Conservation (phyloP, 2,797 vertebrate genomes). For the Argyrosomus regius region DNA sequence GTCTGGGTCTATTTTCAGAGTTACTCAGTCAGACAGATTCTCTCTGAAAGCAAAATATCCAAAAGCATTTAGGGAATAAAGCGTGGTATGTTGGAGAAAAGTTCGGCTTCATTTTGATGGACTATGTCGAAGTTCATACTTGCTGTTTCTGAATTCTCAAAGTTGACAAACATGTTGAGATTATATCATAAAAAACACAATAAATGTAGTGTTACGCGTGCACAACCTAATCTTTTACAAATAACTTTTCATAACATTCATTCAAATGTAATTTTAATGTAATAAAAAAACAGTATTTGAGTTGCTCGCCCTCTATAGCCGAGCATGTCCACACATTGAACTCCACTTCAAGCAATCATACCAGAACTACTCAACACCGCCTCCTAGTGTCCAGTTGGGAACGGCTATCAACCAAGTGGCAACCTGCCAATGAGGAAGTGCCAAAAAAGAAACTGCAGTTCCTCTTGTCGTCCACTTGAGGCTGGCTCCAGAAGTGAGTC, state of each 20-base stretch:
- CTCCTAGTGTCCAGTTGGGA: not conserved
- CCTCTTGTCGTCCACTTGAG: no score
- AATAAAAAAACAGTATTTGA: no score
- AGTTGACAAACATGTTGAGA: not conserved
- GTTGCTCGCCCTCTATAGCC: no score
- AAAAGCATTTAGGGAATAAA: not conserved
- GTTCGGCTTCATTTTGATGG: not conserved
- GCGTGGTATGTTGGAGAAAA: not conserved
- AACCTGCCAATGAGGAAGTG: no score
- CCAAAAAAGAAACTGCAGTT: no score
- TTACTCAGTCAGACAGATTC: not conserved
- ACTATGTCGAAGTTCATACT: not conserved
- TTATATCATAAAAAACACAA: not conserved
- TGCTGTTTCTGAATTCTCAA: not conserved
- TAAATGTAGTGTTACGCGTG: no score
- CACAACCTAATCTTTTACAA: not conserved
- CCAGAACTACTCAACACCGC: not conserved
- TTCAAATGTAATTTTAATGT: not conserved
- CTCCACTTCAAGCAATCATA: not conserved
- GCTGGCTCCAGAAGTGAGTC: no score
- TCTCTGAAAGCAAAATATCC: not conserved
- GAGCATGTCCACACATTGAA: no score
- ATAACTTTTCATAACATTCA: not conserved
- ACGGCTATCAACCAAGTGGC: not conserved
- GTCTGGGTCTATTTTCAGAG: slow-evolving; percentile 25